Evolutionary conservation across 1,140 invertebrate genomes (phyloP).

Genomic region (Zeugodacus cucurbitae): DNA sequence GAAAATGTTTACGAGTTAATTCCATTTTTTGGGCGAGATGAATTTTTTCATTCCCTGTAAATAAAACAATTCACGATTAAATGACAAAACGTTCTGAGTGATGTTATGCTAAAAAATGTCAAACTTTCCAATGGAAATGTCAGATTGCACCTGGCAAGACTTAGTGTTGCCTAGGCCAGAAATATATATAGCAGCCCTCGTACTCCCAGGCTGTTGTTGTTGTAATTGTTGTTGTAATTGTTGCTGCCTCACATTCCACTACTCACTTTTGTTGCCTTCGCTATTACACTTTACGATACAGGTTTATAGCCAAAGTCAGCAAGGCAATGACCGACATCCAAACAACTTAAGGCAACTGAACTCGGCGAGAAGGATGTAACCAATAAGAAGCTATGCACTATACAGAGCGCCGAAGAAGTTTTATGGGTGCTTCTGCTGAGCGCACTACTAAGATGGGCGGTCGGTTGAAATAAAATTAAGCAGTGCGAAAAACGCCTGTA

Average conservation of each 20-base stretch:
- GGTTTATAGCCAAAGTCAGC: not conserved
- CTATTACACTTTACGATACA: slow-evolving; percentile 3
- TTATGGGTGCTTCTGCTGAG: not conserved
- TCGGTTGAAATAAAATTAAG: no score
- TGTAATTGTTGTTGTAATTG: not conserved
- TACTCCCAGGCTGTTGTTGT: not conserved
- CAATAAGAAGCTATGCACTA: not conserved
- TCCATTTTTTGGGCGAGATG: no score
- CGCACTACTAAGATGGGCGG: not conserved
- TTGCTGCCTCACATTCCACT: not conserved
- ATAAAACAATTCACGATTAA: no score
- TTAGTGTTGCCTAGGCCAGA: no score
- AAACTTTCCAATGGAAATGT: no score
- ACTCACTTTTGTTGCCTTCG: not conserved
- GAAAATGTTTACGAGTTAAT: no score
- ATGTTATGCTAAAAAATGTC: no score
- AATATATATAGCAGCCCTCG: no score
- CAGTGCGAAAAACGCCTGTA: not conserved
- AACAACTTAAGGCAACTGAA: not conserved
- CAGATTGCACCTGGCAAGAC: no score
- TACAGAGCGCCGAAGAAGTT: not conserved
- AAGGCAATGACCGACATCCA: not conserved
- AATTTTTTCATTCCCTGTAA: no score
- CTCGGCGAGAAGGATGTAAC: not conserved
- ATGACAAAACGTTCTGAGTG: no score